phyloP scores from a whole-genome alignment of 2,113 vertebrate genomes.

The Manacus vitellinus region DNA sequence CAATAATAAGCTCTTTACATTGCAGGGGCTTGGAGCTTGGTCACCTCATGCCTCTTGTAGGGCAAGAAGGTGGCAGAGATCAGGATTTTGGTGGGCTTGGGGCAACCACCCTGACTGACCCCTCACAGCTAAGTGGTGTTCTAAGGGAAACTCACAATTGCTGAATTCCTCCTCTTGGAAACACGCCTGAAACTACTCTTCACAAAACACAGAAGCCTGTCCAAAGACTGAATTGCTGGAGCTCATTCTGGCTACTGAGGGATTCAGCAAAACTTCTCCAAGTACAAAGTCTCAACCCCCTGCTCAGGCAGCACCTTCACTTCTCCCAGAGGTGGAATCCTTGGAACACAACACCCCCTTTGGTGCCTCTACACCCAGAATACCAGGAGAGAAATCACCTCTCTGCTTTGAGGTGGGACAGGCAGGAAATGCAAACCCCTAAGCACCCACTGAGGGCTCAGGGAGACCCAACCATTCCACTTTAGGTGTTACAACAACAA shows the following conservation, averaged over 20 bases:
- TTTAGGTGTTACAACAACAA: not conserved
- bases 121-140: not conserved
- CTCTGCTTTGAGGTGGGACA: not conserved
- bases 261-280: not conserved
- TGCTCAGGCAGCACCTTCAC: not conserved
- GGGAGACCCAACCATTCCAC: not conserved
- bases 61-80: not conserved
- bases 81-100: not conserved
- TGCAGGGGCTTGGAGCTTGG: not conserved
- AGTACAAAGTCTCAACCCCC: not conserved
- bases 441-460: accelerated
- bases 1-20: slow-evolving; percentile 50
- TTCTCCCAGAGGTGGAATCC: not conserved
- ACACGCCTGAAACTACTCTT: not conserved
- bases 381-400: not conserved
- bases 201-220: not conserved
- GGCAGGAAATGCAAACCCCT: not conserved
- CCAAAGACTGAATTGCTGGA: not conserved
- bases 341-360: accelerated
- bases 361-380: not conserved
- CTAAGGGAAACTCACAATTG: not conserved
- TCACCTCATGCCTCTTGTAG: not conserved
- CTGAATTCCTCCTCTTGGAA: not conserved
- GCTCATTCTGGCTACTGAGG: not conserved
- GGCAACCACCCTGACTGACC: not conserved